Conservation (phyloP, 1,140 invertebrate species). For the Cheumatopsyche charites region DNA sequence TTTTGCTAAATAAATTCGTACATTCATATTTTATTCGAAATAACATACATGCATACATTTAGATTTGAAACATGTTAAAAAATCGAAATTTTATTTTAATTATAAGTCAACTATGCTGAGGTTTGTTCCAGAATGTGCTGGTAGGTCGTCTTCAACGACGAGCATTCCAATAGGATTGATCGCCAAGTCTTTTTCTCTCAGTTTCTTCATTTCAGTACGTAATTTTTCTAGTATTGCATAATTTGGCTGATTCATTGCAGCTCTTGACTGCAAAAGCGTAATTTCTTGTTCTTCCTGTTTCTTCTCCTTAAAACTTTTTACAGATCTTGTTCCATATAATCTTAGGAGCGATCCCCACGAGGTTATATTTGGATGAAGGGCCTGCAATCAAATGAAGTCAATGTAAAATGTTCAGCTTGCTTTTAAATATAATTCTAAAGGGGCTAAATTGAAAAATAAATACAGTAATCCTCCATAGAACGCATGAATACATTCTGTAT, state of each 20-base stretch:
- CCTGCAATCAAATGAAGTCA: slow-evolving; percentile 57
- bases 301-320: slow-evolving; percentile 92
- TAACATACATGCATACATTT: no score
- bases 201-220: slow-evolving; percentile 84
- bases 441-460: no score
- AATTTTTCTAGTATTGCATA: slow-evolving; percentile 92
- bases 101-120: slow-evolving; percentile 75
- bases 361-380: slow-evolving; percentile 88
- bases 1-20: not conserved
- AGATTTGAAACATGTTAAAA: no score
- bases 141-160: slow-evolving; percentile 69
- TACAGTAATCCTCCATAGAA: no score
- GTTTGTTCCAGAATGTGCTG: slow-evolving; percentile 72
- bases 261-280: slow-evolving; percentile 87
- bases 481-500: no score
- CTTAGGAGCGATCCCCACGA: slow-evolving; percentile 95
- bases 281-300: slow-evolving; percentile 95
- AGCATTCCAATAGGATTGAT: slow-evolving; percentile 78
- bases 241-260: slow-evolving; percentile 90
- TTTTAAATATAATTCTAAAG: no score
- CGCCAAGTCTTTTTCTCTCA: slow-evolving; percentile 70
- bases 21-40: not conserved
- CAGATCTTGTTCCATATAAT: slow-evolving; percentile 90
- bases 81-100: slow-evolving; percentile 32
- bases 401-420: no score